A percentile compares a stretch with the other conserved stretches of the same genome.
Evolutionary conservation across 2,888 invertebrate species (phyloP).

Genomic region (Acronicta aceris): DNA sequence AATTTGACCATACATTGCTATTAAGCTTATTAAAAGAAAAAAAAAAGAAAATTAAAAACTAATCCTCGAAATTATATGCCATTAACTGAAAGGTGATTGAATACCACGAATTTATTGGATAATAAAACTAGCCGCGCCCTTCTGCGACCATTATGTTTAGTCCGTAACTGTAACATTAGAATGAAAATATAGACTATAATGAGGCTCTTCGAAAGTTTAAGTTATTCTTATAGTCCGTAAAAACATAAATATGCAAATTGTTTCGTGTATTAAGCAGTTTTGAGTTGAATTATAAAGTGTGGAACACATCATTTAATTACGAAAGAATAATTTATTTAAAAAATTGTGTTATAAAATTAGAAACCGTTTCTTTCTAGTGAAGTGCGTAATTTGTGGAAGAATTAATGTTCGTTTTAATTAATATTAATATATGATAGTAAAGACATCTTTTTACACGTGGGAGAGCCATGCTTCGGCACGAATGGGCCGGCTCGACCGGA

Average conservation of each 20-base stretch:
- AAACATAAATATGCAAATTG: conserved; percentile 64
- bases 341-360: neutral
- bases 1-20: conserved; percentile 29
- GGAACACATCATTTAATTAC: conserved; percentile 36
- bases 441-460: no score
- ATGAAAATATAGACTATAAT: conserved; percentile 52
- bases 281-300: conserved; percentile 36
- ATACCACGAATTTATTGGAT: conserved; percentile 38
- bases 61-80: conserved; percentile 18
- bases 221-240: conserved; percentile 59
- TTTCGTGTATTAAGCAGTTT: conserved; percentile 41
- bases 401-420: no score
- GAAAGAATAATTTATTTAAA: conserved; percentile 14
- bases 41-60: conserved; percentile 2
- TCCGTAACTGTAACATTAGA: conserved; percentile 51
- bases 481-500: no score
- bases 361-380: neutral
- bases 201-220: conserved; percentile 54
- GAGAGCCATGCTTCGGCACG: no score
- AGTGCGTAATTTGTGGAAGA: no score
- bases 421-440: no score
- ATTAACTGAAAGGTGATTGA: conserved; percentile 43
- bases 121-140: conserved; percentile 45
- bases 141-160: conserved; percentile 37
- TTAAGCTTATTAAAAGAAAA: no score